Base-by-base conservation (phyloP, 2,888 invertebrate genomes). In the Cheilosia vernalis region DNA sequence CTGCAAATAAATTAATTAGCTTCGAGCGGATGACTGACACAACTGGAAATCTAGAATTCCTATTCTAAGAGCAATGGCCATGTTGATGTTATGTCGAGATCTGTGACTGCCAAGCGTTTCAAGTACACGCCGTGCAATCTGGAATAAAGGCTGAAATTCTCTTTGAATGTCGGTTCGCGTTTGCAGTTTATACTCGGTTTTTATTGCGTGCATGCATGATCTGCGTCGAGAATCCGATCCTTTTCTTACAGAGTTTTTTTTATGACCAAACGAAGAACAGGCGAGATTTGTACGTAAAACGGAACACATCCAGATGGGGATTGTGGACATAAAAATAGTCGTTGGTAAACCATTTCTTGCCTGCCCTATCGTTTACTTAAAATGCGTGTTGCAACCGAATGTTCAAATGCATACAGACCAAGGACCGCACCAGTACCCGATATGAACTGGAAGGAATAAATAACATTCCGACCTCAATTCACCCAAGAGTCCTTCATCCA, bases 1-100 rank as follows among this genome's bases (percentile, higher is more conserved):
- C 37, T 63, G 63, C 63, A 74, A 81, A 81, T 69, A 69, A 76
- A 69, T 81, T 69, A 76, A 56, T 70, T 81, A 63, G 51, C 58
- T 58, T 74, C 63, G 42, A 74, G 76, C 76, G 76, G 69, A 81
- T 69, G 81, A 63, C 58, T 67, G 17, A 21, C 17, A 10, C 51
- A 21, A 51, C 61, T 51, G 40, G 72, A 51, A 61, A 30, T 72
- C 53, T 42, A 61, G 53, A 67, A 53, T 66, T 53, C 53, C n/a
- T 5, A 42, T 55, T 55, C 42, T 10, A 44, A 21, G 51, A 42
- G 24, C n/a, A 9, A 56, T 17, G 33, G 13, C 64, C 64, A 64
- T 21, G 51, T 15, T 64, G 30, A 13, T 37, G 37, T 37, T 37
- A 47, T n/a, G 17, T 7, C 15, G 44, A n/a, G 15, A 19, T n/a